Percentiles rank a stretch among this genome's conserved stretches.
Conservation (phyloP, 2,888 invertebrate genomes). For the Leucophora obtusa region DNA sequence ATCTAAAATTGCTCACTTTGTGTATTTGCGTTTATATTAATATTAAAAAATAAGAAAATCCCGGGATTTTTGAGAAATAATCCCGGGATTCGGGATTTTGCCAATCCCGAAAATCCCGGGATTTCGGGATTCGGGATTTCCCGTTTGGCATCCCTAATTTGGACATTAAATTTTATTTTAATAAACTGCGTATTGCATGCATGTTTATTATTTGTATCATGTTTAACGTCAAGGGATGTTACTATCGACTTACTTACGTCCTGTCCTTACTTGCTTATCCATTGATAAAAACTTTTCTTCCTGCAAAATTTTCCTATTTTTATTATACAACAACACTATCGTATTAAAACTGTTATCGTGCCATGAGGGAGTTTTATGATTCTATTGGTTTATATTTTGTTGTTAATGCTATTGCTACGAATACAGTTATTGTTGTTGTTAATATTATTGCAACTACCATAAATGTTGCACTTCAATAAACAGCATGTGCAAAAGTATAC, state of each 20-base stretch:
- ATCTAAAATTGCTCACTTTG: no score
- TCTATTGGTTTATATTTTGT: not conserved
- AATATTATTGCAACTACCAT: constrained; percentile 7
- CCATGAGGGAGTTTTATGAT: constrained; percentile 42
- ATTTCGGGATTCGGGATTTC: no score
- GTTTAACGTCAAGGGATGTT: constrained; percentile 1
- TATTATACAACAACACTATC: constrained; percentile 23
- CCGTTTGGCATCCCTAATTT: no score
- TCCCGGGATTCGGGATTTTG: no score
- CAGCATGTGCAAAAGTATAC: not conserved
- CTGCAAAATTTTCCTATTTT: constrained; percentile 18
- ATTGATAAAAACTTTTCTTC: not conserved
- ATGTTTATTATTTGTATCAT: not conserved
- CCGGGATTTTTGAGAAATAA: no score
- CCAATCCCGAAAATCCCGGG: no score
- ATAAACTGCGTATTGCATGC: not conserved
- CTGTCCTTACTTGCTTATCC: not conserved
- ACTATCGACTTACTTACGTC: not conserved
- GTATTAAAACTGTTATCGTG: constrained; percentile 42
- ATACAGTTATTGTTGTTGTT: not conserved
- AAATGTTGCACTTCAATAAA: constrained; percentile 37
- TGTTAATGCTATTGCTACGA: constrained; percentile 14
- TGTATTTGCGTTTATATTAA: no score
- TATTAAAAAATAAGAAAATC: no score
- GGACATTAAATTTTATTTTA: no score